Percentiles rank a stretch among this genome's conserved stretches.
phyloP scores from a whole-genome alignment of 2,113 vertebrate species.

The Cynoglossus semilaevis region DNA sequence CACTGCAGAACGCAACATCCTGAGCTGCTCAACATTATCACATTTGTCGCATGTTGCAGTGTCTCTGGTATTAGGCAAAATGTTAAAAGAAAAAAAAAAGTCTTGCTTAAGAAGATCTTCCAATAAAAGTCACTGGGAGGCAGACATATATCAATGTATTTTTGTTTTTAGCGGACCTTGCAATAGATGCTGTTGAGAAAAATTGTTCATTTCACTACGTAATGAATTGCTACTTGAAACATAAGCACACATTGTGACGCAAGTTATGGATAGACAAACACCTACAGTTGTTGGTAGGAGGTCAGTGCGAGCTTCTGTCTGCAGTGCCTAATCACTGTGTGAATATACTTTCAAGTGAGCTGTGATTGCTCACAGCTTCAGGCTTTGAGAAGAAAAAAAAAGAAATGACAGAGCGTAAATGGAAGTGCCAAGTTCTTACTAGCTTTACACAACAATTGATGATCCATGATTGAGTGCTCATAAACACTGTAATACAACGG shows the following conservation, averaged over 20 bases:
- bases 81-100: too few species aligned
- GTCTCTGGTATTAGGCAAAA: too few species aligned
- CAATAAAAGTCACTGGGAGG: too few species aligned
- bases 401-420: background rate
- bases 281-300: conserved; percentile 47
- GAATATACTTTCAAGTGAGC: conserved; percentile 50
- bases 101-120: too few species aligned
- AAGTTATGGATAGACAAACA: conserved; percentile 58
- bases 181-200: conserved; percentile 11
- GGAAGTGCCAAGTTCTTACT: conserved; percentile 37
- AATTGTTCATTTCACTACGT: conserved; percentile 13
- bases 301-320: conserved; percentile 37
- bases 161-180: conserved; percentile 38
- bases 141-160: too few species aligned
- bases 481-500: conserved; percentile 20
- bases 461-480: conserved; percentile 8
- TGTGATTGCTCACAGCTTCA: conserved; percentile 31
- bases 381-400: conserved; percentile 18
- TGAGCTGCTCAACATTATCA: conserved; percentile 15
- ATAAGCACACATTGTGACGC: conserved; percentile 51
- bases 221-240: conserved; percentile 14
- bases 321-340: conserved; percentile 54
- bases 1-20: conserved; percentile 16
- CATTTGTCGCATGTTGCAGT: background rate
- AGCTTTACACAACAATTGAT: conserved; percentile 19